Evolutionary conservation across 2,113 vertebrate genomes (phyloP).

Genomic region (Meleagris gallopavo): DNA sequence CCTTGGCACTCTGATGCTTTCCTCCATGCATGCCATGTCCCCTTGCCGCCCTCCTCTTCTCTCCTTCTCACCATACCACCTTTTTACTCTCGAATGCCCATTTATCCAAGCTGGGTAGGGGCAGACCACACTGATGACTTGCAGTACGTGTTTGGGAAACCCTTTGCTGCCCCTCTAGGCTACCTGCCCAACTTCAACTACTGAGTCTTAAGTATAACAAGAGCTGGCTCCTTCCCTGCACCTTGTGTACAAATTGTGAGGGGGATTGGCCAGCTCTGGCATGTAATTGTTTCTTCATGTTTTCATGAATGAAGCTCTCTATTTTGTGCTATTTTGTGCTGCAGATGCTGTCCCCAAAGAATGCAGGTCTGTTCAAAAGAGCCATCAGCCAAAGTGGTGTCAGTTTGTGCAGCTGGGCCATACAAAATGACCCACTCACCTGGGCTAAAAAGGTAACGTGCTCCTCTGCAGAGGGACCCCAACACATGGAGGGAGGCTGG

Average conservation of each 20-base stretch:
- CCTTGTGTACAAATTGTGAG: background rate
- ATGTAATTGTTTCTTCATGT: background rate
- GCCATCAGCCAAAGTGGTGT: constrained; percentile 95
- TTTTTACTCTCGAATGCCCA: too few species aligned
- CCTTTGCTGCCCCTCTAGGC: too few species aligned
- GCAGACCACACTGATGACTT: too few species aligned
- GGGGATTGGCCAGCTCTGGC: accelerated
- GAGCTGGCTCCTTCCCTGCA: background rate
- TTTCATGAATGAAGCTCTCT: background rate
- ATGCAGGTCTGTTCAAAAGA: constrained; percentile 88
- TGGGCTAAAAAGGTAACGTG: constrained; percentile 80
- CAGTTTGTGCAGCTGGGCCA: constrained; percentile 84
- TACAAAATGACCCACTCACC: constrained; percentile 84
- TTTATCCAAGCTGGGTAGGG: too few species aligned
- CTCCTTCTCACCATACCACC: background rate
- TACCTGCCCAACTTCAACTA: too few species aligned
- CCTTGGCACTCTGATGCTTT: background rate
- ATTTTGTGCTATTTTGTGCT: background rate
- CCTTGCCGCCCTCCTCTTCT: background rate
- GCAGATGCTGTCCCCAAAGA: constrained; percentile 88
- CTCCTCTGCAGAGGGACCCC: background rate
- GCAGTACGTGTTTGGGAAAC: too few species aligned
- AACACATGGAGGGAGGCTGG: background rate
- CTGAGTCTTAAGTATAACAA: background rate
- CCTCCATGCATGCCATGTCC: background rate